Evolutionary conservation across 2,888 invertebrate species (phyloP).

Genomic region (Malthinus flaveolus): DNA sequence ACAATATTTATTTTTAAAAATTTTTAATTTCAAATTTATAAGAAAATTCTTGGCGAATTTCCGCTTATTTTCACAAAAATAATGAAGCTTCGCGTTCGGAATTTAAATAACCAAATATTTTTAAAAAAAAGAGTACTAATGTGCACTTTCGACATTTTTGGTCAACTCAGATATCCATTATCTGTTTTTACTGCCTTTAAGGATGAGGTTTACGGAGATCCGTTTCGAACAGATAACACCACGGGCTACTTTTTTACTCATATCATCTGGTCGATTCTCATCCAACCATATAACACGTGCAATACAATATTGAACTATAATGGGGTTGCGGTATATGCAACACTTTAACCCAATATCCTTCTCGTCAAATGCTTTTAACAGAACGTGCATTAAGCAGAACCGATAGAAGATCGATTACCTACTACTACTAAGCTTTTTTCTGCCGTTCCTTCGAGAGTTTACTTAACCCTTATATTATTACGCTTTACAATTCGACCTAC

Average conservation of each 20-base stretch:
- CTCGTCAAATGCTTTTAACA: slow-evolving; percentile 26
- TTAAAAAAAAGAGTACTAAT: not conserved
- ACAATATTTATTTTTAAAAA: too few relatives aligned
- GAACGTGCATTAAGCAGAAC: slow-evolving; percentile 20
- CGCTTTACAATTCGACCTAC: too few relatives aligned
- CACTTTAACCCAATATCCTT: slow-evolving; percentile 15
- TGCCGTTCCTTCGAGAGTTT: not conserved
- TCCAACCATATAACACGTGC: slow-evolving; percentile 21
- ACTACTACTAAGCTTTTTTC: not conserved
- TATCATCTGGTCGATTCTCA: slow-evolving; percentile 41
- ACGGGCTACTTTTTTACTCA: slow-evolving; percentile 43
- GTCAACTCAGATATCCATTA: slow-evolving; percentile 48
- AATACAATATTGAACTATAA: slow-evolving; percentile 27
- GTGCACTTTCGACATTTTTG: slow-evolving; percentile 29
- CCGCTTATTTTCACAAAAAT: too few relatives aligned
- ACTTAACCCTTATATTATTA: not conserved
- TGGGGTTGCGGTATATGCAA: slow-evolving; percentile 21
- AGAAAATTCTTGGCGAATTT: too few relatives aligned
- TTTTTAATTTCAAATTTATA: too few relatives aligned
- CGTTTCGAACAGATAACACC: slow-evolving; percentile 43
- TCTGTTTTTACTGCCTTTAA: slow-evolving; percentile 45
- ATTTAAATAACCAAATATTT: too few relatives aligned
- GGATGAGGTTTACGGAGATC: slow-evolving; percentile 42
- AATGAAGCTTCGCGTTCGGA: too few relatives aligned
- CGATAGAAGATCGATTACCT: slow-evolving; percentile 24